Evolutionary conservation across 2,888 invertebrate genomes (phyloP), one percentile per base, ranked within the genome.

Genomic region (Drosophila pegasa): DNA sequence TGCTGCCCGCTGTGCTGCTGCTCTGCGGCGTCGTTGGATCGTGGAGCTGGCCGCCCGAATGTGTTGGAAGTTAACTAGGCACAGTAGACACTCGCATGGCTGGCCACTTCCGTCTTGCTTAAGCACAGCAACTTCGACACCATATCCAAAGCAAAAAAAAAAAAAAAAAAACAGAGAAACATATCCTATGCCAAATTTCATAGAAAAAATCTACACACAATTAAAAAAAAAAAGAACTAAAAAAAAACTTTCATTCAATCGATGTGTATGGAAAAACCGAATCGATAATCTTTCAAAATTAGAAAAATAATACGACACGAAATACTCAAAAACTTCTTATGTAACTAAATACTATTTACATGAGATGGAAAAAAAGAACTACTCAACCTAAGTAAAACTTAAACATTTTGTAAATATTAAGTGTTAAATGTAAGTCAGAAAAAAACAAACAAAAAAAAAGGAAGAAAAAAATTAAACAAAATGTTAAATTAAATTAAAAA

Each of bases 101-200:
- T 25, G 37, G 22, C 9, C 35, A 38, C 35, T 40, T 56, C 20
- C 33, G 33, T 38, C 45, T 35, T 50, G 29, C 41, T 25, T 25
- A 43, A 58, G 37, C 14, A 62, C 64, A 20, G 45, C 47, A 35
- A 56, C 50, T 43, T 25, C n/a, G 40, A 40, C 18, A 27, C 52
- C 40, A 58, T 37, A 27, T 38, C 45, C 51, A 50, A 78, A 75
- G 62, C 60, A 75, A 22, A 22, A 47, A 2, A 76, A 18, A 38
- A 12, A 5, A 33, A 18, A 63, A 58, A 66, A 71, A 76, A 75
- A 67, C 61, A 76, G n/a, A 3, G 20, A 74, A 86, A 86, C 82
- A 84, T 87, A 87, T 90, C 89, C 89, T 80, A 87, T 86, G 89
- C 89, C 89, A 89, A 90, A 90, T 83, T 87, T 79, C 80, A 82